Base-by-base conservation (phyloP, 2,888 invertebrate species). In the Diplazon laetatorius region DNA sequence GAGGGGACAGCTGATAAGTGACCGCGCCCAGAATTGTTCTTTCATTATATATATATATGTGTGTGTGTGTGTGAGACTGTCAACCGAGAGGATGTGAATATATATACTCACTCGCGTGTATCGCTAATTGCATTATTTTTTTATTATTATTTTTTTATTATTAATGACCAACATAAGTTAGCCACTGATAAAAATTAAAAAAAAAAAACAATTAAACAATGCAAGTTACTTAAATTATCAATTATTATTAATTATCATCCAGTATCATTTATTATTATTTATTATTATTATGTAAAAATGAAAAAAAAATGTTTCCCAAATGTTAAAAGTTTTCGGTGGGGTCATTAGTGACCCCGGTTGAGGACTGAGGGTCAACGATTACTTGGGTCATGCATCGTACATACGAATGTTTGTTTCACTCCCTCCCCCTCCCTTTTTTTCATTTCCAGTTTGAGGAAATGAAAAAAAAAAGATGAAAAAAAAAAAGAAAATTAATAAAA, bases 1-100 rank as follows among this genome's bases (percentile, higher is more conserved):
- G n/a, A n/a, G n/a, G n/a, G n/a, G 77, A 63, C 59, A 22, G 76
- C 69, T 79, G 85, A 85, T 85, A 78, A 77, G 71, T 59, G 60
- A 83, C 82, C 83, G 70, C 81, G 72, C 59, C 65, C 46, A 57
- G 62, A 74, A 69, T 63, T 75, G 46, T 66, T 70, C 39, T 68
- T 71, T 68, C 60, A 60, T 78, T 60, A 66, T 62, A 44, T 30
- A n/a, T n/a, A n/a, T n/a, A n/a, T n/a, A n/a, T n/a, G n/a, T n/a
- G n/a, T n/a, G n/a, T n/a, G n/a, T n/a, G n/a, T n/a, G n/a, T n/a
- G n/a, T n/a, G n/a, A n/a, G 30, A 60, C 50, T 59, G n/a, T 59
- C 65, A 63, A 42, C 60, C 22, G 46, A 44, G 70, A 83, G 81
- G 81, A 82, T 81, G 42, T 81, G 80, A 75, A n/a, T n/a, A n/a